Evolutionary conservation across 1,140 invertebrate genomes (phyloP).

Genomic region (Drosophila suzukii): DNA sequence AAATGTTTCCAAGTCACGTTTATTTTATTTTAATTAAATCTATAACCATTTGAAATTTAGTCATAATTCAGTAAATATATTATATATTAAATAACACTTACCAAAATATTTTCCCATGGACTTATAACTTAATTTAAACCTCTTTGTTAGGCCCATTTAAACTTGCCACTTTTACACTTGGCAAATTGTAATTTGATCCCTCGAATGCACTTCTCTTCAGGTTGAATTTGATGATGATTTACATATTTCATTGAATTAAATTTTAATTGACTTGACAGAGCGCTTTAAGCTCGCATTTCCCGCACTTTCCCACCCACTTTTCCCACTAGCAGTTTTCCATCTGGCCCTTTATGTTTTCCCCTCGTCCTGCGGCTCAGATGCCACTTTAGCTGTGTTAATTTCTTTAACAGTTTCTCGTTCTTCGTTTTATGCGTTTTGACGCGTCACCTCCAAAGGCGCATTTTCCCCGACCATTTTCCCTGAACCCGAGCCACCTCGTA

Average conservation of each 20-base stretch:
- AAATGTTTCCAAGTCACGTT: too few species aligned
- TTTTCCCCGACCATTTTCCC: background rate
- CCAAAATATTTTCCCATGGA: too few species aligned
- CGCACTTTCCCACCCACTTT: background rate
- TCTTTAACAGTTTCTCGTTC: conserved; percentile 69
- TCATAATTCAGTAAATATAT: too few species aligned
- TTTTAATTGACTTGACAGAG: conserved; percentile 17
- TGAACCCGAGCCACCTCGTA: conserved; percentile 16
- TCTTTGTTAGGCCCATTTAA: background rate
- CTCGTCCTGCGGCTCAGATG: conserved; percentile 23
- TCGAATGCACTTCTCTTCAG: background rate
- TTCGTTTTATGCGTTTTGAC: conserved; percentile 74
- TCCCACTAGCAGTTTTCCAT: conserved; percentile 2
- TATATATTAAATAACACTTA: too few species aligned
- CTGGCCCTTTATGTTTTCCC: background rate
- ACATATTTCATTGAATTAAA: conserved; percentile 22
- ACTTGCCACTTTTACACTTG: background rate
- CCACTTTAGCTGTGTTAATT: conserved; percentile 61
- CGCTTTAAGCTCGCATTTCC: conserved; percentile 14
- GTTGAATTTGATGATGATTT: conserved; percentile 12
- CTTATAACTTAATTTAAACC: background rate
- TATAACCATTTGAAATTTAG: too few species aligned
- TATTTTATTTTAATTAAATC: too few species aligned
- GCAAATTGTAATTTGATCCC: background rate
- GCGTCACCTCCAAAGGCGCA: conserved; percentile 26